phyloP scores from a whole-genome alignment of 2,113 vertebrate genomes.

The Rhinichthys klamathensis region DNA sequence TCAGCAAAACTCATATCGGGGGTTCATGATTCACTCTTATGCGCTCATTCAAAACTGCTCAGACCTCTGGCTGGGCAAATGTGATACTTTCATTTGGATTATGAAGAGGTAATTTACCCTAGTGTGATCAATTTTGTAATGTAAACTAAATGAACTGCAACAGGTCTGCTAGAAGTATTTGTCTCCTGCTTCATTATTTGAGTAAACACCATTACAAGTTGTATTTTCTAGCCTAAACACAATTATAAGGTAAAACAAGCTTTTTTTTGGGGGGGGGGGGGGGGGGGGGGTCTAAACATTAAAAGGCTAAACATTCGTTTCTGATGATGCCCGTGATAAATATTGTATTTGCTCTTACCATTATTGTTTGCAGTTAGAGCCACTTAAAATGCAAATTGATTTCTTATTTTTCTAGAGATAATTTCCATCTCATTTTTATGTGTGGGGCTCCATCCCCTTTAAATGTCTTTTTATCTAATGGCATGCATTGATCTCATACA shows the following conservation, averaged over 20 bases:
- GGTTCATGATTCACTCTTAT: slow-evolving; percentile 6
- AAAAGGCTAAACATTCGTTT: slow-evolving; percentile 1
- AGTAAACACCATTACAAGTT: slow-evolving; percentile 25
- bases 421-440: slow-evolving; percentile 51
- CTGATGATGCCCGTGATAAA: slow-evolving; percentile 1
- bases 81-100: slow-evolving; percentile 3
- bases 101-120: not conserved
- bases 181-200: not conserved
- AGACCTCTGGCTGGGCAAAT: not conserved
- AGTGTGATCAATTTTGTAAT: slow-evolving; percentile 15
- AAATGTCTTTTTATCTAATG: slow-evolving; percentile 7
- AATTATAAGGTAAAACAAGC: not conserved
- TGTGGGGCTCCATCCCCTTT: not conserved
- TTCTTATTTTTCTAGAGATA: not conserved
- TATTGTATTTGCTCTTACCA: slow-evolving; percentile 19
- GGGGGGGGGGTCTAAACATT: too few relatives aligned
- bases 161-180: not conserved
- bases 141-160: slow-evolving; percentile 25
- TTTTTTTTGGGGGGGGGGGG: too few relatives aligned
- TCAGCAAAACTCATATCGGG: not conserved
- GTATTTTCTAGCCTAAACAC: slow-evolving; percentile 19
- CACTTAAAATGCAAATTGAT: slow-evolving; percentile 48
- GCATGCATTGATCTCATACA: slow-evolving; percentile 30
- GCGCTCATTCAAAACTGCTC: slow-evolving; percentile 10
- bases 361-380: slow-evolving; percentile 24